Evolutionary conservation across 2,888 invertebrate species (phyloP).

Genomic region (Synanthedon andrenaeformis): DNA sequence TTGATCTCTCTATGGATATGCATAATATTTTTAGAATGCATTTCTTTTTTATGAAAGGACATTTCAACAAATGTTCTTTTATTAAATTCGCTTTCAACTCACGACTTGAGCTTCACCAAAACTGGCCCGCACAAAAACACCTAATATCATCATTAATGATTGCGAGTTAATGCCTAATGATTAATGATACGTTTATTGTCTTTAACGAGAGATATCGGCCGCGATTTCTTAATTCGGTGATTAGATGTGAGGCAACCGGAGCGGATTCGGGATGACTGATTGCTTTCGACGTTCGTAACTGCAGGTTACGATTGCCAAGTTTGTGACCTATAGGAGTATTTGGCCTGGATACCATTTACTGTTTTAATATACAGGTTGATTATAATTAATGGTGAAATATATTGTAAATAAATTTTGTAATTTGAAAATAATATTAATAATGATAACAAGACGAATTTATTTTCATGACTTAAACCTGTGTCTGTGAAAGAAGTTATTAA

Average conservation of each 20-base stretch:
- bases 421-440: too few species aligned
- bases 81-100: neutral
- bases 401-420: too few species aligned
- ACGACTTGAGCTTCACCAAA: neutral
- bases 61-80: neutral
- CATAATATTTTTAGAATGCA: too few species aligned
- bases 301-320: neutral
- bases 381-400: too few species aligned
- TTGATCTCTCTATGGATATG: too few species aligned
- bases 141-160: constrained; percentile 63
- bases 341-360: neutral
- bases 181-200: constrained; percentile 65
- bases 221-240: constrained; percentile 66
- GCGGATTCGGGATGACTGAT: constrained; percentile 31
- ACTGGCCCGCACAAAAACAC: constrained; percentile 29
- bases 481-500: too few species aligned
- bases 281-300: constrained; percentile 7
- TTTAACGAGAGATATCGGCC: constrained; percentile 50
- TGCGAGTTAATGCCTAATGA: constrained; percentile 57
- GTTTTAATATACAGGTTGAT: too few species aligned
- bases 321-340: neutral
- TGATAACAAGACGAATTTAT: too few species aligned
- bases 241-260: constrained; percentile 50
- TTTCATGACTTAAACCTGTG: too few species aligned
- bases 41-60: too few species aligned